Percentiles rank a stretch among this genome's conserved stretches.
phyloP scores from a whole-genome alignment of 2,888 invertebrate genomes.

The Thysanoteuthis rhombus region DNA sequence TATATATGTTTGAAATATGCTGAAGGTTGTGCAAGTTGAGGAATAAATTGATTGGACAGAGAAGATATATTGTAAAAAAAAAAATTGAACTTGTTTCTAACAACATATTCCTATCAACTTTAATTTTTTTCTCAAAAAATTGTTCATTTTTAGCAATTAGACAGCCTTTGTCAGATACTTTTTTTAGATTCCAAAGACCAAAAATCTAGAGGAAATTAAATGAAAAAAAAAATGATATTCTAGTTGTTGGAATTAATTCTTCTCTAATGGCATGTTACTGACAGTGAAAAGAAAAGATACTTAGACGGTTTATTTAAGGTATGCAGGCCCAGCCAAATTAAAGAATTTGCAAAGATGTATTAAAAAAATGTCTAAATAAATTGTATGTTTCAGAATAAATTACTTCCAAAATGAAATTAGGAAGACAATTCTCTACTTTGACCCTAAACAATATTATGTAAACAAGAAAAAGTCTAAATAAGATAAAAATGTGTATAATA shows the following conservation, averaged over 20 bases:
- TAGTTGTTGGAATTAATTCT: neutral
- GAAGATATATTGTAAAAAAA: no score
- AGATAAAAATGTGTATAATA: no score
- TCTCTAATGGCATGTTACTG: neutral
- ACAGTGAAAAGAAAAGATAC: neutral
- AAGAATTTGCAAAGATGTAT: neutral
- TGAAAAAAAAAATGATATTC: neutral
- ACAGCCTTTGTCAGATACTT: neutral
- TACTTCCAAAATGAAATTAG: neutral
- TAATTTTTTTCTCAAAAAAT: no score
- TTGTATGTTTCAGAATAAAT: neutral
- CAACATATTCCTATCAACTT: no score
- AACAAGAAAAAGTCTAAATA: neutral
- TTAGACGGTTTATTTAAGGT: neutral
- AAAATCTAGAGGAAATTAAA: neutral
- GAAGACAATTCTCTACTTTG: neutral
- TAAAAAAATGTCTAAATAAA: neutral
- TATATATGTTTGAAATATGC: no score
- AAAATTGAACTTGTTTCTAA: no score
- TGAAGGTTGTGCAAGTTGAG: no score
- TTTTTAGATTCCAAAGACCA: neutral
- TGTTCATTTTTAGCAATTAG: neutral
- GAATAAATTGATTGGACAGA: no score
- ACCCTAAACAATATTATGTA: neutral
- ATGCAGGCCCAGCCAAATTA: neutral